Evolutionary conservation across 2,797 vertebrate genomes (phyloP), one percentile per base, ranked within the genome.

Genomic region (Glossophaga mutica): DNA sequence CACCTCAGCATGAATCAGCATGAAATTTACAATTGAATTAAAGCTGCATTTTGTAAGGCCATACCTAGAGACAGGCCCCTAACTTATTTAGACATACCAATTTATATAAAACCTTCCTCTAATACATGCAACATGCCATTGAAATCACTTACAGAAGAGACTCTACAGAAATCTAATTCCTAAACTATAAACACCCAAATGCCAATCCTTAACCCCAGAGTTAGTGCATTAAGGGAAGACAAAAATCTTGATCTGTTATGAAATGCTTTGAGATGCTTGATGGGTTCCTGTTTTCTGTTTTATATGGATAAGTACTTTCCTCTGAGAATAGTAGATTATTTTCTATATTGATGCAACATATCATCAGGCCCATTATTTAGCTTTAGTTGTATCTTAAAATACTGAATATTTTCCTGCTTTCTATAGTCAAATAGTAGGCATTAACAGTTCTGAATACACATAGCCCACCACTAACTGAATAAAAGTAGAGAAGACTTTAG

Each of bases 401-500:
- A 90, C 44, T 92, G 55, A 77, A 96, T 59, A 68, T 67, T 14
- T 67, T 90, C 87, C 83, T 92, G 32, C 39, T 82, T 89, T 93
- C 55, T 70, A 29, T 65, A 57, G 50, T 95, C 62, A 98, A 95
- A 97, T 91, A 97, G 93, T 85, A 98, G 91, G 59, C 96, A 97
- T 94, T 89, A 92, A 91, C 92, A 96, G 93, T 95, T 97, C 83
- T 87, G 94, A 96, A 98, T 97, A 96, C 82, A 46, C 95, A 96
- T 77, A 95, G 62, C n/a, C 86, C 83, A 96, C 83, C 85, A 82
- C 34, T 86, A 5, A 90, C 90, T 78, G 39, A 81, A 57, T 57
- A 44, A 73, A 96, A 73, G 90, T 42, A 76, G 90, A 92, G 78
- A 52, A 70, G n/a, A 14, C 94, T 96, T 96, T 90, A 83, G 77